Evolutionary conservation across 2,888 invertebrate genomes (phyloP).

Genomic region (Odontocerum albicorne): DNA sequence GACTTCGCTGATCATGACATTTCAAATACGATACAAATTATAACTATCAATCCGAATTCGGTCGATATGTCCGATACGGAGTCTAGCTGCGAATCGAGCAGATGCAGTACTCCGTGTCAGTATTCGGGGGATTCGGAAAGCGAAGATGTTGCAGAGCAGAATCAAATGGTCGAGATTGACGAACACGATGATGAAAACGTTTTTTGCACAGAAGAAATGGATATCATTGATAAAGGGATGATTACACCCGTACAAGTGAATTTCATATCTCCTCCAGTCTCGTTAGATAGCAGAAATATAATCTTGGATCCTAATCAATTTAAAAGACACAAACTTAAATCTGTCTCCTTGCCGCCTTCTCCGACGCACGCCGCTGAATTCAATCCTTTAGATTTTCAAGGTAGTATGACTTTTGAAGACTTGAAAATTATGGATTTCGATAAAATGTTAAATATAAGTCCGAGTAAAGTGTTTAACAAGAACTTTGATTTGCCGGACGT

Average conservation of each 20-base stretch:
- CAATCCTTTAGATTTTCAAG: constrained; percentile 19
- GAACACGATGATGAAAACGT: neutral
- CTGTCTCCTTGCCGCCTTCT: constrained; percentile 31
- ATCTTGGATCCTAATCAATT: constrained; percentile 30
- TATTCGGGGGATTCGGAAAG: constrained; percentile 8
- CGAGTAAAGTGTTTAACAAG: constrained; percentile 27
- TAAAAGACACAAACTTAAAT: constrained; percentile 28
- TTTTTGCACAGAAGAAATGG: neutral
- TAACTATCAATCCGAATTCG: constrained; percentile 27
- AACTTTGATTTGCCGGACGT: constrained; percentile 26
- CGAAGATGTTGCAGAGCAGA: neutral
- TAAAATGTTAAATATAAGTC: constrained; percentile 21
- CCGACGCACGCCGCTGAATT: constrained; percentile 18
- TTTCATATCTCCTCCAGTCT: neutral
- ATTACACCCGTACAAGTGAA: neutral
- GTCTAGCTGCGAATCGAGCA: constrained; percentile 14
- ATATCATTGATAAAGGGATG: neutral
- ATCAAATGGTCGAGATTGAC: neutral
- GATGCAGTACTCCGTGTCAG: constrained; percentile 16
- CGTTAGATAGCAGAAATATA: neutral
- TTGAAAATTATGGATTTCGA: constrained; percentile 27
- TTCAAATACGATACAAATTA: constrained; percentile 23
- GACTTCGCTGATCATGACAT: constrained; percentile 12
- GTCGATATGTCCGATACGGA: constrained; percentile 17
- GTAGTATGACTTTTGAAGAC: constrained; percentile 30